Percentiles rank a stretch among this genome's conserved stretches.
phyloP scores from a whole-genome alignment of 2,797 vertebrate species.

The Fistularia commersonii region DNA sequence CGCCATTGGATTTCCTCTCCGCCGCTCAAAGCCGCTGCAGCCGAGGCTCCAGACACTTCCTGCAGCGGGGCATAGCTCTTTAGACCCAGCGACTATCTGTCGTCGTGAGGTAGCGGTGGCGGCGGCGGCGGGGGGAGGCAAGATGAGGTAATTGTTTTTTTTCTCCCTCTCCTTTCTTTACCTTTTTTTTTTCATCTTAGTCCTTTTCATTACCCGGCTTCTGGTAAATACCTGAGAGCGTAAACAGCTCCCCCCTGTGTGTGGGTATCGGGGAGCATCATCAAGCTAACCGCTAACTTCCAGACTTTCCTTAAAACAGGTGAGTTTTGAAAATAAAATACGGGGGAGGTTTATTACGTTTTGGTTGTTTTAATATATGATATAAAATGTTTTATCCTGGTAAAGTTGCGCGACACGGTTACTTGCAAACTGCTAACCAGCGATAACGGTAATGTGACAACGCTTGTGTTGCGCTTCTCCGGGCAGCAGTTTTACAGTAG shows the following conservation, averaged over 20 bases:
- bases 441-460: slow-evolving; percentile 35
- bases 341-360: too few relatives aligned
- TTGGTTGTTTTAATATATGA: too few relatives aligned
- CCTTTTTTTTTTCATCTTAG: background rate
- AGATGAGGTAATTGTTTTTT: slow-evolving; percentile 62
- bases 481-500: slow-evolving; percentile 1
- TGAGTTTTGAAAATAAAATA: too few relatives aligned
- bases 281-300: background rate
- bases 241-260: too few relatives aligned
- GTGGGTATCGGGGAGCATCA: too few relatives aligned
- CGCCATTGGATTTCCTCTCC: slow-evolving; percentile 65
- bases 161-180: background rate
- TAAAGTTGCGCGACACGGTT: background rate
- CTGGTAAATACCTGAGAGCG: background rate
- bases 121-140: slow-evolving; percentile 24
- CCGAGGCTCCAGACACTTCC: slow-evolving; percentile 64
- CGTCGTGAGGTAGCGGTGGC: slow-evolving; percentile 19
- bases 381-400: too few relatives aligned
- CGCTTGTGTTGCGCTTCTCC: slow-evolving; percentile 14
- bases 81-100: slow-evolving; percentile 32
- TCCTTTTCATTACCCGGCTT: rapidly evolving
- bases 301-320: too few relatives aligned
- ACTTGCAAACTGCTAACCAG: slow-evolving; percentile 24
- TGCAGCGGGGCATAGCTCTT: slow-evolving; percentile 44
- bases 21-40: slow-evolving; percentile 64